phyloP scores from a whole-genome alignment of 2,113 vertebrate genomes.

The Oncorhynchus gorbuscha region DNA sequence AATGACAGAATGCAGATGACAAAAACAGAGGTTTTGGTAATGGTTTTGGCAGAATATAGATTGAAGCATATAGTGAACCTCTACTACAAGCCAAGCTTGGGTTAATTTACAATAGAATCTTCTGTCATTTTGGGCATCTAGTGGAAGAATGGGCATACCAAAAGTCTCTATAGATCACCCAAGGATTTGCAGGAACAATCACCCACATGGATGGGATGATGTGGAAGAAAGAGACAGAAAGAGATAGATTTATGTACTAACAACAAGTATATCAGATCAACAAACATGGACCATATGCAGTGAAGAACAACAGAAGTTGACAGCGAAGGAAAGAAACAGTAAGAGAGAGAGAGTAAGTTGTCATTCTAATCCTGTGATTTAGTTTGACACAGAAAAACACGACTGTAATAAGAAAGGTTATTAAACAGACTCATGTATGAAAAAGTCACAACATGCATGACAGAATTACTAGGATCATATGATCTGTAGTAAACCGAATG shows the following conservation, averaged over 20 bases:
- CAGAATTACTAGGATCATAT: conserved; percentile 8
- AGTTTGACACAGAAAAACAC: neutral
- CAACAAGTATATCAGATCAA: conserved; percentile 59
- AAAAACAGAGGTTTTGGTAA: conserved; percentile 35
- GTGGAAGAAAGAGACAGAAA: conserved; percentile 70
- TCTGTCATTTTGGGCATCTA: conserved; percentile 76
- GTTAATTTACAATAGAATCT: conserved; percentile 43
- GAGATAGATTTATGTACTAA: conserved; percentile 70
- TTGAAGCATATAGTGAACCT: conserved; percentile 22
- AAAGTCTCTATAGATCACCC: conserved; percentile 87
- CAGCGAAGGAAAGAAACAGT: neutral
- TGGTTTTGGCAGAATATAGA: conserved; percentile 53
- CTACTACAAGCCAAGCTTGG: conserved; percentile 39
- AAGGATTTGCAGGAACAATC: conserved; percentile 83
- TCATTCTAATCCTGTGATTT: conserved; percentile 10
- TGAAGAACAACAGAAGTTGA: conserved; percentile 21
- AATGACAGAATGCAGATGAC: conserved; percentile 74
- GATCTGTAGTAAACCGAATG: neutral
- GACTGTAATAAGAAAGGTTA: conserved; percentile 34
- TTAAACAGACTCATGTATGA: conserved; percentile 11
- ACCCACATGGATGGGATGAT: conserved; percentile 80
- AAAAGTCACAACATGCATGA: conserved; percentile 31
- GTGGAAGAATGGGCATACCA: conserved; percentile 82
- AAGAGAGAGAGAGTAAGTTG: conserved; percentile 21
- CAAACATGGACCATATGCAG: conserved; percentile 56